These are phyloP conservation scores for Heliconius hewitsoni DNA, from an alignment of 1,140 invertebrate genomes.

Conservation along the genomic window DNA sequence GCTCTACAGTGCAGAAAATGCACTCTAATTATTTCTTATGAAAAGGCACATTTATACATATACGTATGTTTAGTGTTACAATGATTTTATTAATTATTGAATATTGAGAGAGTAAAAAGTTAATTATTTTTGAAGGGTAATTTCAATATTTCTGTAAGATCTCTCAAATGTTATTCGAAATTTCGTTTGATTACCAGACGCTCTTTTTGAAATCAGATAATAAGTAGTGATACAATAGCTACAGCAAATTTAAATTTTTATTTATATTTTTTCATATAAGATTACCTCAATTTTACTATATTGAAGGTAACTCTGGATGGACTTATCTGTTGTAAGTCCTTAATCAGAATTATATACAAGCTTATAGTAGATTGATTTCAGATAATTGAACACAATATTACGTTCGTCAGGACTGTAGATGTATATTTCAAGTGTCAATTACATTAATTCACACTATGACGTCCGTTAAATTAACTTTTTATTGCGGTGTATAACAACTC, in stretches of 20 bases:
- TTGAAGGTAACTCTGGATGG: no score
- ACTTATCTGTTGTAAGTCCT: no score
- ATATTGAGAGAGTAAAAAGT: background rate
- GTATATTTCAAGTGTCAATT: no score
- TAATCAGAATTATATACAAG: background rate
- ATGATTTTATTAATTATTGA: background rate
- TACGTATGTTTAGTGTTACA: background rate
- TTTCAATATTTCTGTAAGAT: background rate
- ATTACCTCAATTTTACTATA: no score
- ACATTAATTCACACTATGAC: no score
- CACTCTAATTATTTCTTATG: constrained; percentile 1
- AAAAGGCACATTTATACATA: background rate
- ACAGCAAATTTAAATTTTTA: background rate
- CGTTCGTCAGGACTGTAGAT: no score
- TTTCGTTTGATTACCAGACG: background rate
- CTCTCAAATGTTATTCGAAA: background rate
- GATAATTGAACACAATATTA: background rate
- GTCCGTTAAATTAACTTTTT: no score
- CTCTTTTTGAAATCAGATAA: background rate
- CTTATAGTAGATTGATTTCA: background rate
- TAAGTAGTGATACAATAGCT: background rate
- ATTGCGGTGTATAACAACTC: no score
- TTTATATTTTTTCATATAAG: no score
- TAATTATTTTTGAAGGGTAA: background rate
- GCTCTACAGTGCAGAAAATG: constrained; percentile 12